These are phyloP conservation scores for Anguilla anguilla DNA, from an alignment of 2,797 vertebrate species.

Conservation along the genomic window DNA sequence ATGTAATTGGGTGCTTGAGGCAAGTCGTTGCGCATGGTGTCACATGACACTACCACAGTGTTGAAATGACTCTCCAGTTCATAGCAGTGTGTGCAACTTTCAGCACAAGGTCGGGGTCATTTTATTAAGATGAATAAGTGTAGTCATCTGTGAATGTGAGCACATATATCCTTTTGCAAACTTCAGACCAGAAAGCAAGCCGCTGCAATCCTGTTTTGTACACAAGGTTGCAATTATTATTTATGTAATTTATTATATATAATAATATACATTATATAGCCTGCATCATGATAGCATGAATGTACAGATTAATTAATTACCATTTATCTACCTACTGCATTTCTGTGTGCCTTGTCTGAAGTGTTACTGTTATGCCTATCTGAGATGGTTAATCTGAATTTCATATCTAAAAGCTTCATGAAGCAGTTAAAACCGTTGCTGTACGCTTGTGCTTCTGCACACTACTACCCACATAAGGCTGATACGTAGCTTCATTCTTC, in stretches of 20 bases:
- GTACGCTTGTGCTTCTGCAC: background rate
- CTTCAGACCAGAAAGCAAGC: background rate
- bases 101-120: background rate
- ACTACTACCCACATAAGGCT: background rate
- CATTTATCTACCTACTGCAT: background rate
- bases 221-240: background rate
- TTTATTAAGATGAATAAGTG: background rate
- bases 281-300: background rate
- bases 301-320: background rate
- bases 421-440: background rate
- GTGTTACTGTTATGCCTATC: background rate
- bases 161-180: background rate
- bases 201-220: background rate
- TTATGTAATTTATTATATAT: background rate
- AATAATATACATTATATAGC: background rate
- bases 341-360: background rate
- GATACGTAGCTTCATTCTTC: background rate
- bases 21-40: slow-evolving; percentile 52
- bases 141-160: no score
- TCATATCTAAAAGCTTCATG: background rate
- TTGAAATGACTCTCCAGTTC: background rate
- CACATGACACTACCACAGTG: slow-evolving; percentile 59
- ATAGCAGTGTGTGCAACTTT: background rate
- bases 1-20: slow-evolving; percentile 63
- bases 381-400: background rate